These are phyloP conservation scores for Drosophila kepulauana DNA, from an alignment of 1,140 invertebrate genomes.

Conservation along the genomic window DNA sequence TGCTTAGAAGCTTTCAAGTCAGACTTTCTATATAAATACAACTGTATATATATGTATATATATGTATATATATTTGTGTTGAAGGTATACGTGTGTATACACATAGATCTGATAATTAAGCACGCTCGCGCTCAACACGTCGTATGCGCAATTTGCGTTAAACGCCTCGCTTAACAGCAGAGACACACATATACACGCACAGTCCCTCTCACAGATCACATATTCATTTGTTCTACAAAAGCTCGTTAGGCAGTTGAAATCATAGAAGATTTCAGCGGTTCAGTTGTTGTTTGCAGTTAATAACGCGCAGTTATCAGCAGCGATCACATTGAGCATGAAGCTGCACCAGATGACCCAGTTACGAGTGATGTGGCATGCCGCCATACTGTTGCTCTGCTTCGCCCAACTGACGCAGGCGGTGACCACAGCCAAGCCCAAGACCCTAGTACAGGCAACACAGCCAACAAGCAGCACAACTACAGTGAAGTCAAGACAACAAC, in stretches of 20 bases:
- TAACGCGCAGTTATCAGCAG: conserved; percentile 58
- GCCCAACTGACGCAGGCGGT: conserved; percentile 46
- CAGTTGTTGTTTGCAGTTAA: conserved; percentile 58
- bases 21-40: conserved; percentile 3
- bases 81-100: not conserved
- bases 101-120: conserved; percentile 55
- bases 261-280: conserved; percentile 49
- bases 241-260: conserved; percentile 24
- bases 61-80: not conserved
- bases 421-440: conserved; percentile 50
- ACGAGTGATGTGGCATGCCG: conserved; percentile 29
- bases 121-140: conserved; percentile 43
- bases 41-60: not conserved
- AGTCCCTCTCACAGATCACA: not conserved
- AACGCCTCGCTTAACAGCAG: conserved; percentile 55
- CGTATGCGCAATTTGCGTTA: conserved; percentile 61
- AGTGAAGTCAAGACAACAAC: conserved; percentile 21
- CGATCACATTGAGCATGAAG: conserved; percentile 42
- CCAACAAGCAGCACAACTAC: conserved; percentile 7
- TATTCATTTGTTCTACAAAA: conserved; percentile 20
- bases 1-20: not conserved
- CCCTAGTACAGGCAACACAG: conserved; percentile 25
- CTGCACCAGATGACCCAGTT: conserved; percentile 60
- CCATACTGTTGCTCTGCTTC: conserved; percentile 51
- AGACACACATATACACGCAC: conserved; percentile 5